A percentile compares a stretch with the other conserved stretches of the same genome.
Conservation (phyloP, 2,113 vertebrate genomes). For the Ivindomyrus marchei region DNA sequence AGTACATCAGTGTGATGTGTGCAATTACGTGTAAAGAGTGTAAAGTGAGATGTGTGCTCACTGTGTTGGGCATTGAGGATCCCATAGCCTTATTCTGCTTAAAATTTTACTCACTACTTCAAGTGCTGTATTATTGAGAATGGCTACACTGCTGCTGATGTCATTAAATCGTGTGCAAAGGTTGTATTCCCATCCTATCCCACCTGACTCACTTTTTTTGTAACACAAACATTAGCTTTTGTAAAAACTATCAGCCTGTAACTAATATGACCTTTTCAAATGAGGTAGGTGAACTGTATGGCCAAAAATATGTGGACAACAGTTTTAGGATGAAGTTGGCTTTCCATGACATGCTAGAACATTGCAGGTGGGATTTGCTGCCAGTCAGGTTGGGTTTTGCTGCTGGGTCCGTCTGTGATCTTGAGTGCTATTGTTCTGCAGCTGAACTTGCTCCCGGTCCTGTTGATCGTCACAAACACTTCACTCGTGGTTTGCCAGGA, state of each 20-base stretch:
- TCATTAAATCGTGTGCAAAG: too few relatives aligned
- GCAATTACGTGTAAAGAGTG: too few relatives aligned
- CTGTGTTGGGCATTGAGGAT: too few relatives aligned
- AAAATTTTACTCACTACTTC: too few relatives aligned
- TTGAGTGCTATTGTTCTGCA: neutral
- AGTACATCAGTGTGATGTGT: too few relatives aligned
- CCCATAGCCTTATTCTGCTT: too few relatives aligned
- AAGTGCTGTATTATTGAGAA: neutral
- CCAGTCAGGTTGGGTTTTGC: too few relatives aligned
- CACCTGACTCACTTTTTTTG: too few relatives aligned
- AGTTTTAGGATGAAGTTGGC: neutral
- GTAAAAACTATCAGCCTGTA: neutral
- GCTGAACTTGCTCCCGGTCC: neutral
- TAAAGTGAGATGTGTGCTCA: too few relatives aligned
- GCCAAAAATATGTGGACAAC: too few relatives aligned
- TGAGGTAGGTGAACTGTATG: neutral
- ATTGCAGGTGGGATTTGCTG: neutral
- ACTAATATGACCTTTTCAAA: neutral
- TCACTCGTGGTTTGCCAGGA: neutral
- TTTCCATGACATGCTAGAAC: neutral
- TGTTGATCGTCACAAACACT: neutral
- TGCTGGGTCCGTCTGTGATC: neutral
- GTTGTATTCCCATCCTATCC: too few relatives aligned
- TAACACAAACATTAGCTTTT: neutral
- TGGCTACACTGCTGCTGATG: too few relatives aligned